Percentiles rank a stretch among this genome's conserved stretches.
These are phyloP conservation scores for Sycophila sp. DNA, from an alignment of 1,140 invertebrate genomes.

Conservation along the genomic window DNA sequence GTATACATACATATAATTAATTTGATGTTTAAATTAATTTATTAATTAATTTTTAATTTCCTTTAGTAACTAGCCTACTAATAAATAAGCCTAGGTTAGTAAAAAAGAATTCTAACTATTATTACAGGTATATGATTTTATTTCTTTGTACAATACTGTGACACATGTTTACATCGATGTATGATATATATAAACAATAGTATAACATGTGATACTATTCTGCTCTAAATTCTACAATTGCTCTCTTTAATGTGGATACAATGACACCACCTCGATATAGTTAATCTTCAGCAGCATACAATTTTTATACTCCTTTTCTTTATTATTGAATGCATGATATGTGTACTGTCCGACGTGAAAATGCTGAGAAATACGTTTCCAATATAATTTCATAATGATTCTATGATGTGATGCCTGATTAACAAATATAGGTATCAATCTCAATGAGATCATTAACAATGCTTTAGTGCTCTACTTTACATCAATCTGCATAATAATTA, in stretches of 20 bases:
- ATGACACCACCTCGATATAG: conserved; percentile 5
- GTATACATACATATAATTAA: no score
- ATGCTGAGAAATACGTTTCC: conserved; percentile 32
- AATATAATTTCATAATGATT: conserved; percentile 26
- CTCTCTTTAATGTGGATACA: conserved; percentile 33
- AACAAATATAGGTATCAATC: conserved; percentile 21
- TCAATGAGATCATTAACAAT: conserved; percentile 30
- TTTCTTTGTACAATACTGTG: conserved; percentile 53
- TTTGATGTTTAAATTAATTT: no score
- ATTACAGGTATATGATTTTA: conserved; percentile 42
- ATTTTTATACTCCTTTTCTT: conserved; percentile 24
- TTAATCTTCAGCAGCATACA: neutral
- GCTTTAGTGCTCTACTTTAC: conserved; percentile 25
- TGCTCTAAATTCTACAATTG: conserved; percentile 37
- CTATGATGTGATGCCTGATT: conserved; percentile 20
- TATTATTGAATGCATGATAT: conserved; percentile 41
- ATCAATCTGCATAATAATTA: conserved; percentile 26
- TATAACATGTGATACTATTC: conserved; percentile 39
- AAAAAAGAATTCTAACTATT: no score
- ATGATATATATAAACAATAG: conserved; percentile 48
- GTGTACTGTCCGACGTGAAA: conserved; percentile 37
- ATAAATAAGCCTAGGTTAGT: no score
- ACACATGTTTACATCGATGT: conserved; percentile 50
- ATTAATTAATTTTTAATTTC: no score
- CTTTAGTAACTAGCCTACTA: no score